Conservation (phyloP, 2,113 vertebrate genomes). For the Stercorarius parasiticus region DNA sequence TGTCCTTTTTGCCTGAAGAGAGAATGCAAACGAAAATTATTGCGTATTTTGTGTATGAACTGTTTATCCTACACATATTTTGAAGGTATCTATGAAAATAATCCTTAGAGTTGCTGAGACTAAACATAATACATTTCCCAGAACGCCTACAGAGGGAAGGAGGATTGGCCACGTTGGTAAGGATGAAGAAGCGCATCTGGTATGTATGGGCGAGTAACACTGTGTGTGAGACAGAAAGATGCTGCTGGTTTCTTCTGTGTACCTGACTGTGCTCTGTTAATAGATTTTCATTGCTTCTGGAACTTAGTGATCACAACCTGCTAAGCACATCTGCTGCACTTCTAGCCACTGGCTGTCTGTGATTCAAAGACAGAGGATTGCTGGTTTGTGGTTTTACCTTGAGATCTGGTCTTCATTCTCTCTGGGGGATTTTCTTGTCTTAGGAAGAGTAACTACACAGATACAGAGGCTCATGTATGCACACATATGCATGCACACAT, state of each 20-base stretch:
- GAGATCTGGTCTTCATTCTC: neutral
- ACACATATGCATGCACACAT: rapidly evolving
- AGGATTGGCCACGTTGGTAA: neutral
- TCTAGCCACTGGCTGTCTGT: neutral
- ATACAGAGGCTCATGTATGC: neutral
- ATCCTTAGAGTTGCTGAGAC: neutral
- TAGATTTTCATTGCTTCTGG: neutral
- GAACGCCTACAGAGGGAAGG: neutral
- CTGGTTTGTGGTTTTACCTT: neutral
- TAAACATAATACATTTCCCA: neutral
- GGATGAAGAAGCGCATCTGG: rapidly evolving
- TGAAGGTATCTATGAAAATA: neutral
- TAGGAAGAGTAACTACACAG: neutral
- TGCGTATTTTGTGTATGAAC: neutral
- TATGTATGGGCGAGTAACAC: neutral
- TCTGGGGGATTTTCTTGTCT: neutral
- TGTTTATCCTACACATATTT: neutral
- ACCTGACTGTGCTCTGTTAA: neutral
- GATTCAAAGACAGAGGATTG: neutral
- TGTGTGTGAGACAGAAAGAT: neutral
- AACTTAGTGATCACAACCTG: neutral
- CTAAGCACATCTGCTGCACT: neutral
- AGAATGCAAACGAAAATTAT: rapidly evolving
- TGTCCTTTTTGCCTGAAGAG: neutral
- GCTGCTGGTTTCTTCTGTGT: neutral